Conservation (phyloP, 2,888 invertebrate species). For the Zeuzera pyrina region DNA sequence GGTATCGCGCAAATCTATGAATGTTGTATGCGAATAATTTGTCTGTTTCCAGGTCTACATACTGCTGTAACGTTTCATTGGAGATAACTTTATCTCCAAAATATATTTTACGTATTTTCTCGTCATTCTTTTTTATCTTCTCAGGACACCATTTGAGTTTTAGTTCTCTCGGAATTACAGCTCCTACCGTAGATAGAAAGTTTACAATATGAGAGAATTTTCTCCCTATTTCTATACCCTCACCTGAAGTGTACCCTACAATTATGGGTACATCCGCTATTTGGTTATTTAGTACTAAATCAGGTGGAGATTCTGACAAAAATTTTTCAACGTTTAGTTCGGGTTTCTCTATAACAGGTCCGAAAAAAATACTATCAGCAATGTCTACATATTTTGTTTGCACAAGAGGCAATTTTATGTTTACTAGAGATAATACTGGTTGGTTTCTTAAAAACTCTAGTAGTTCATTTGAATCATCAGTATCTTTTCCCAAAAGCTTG, state of each 20-base stretch:
- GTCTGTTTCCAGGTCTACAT: constrained; percentile 43
- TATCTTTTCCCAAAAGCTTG: constrained; percentile 49
- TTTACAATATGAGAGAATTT: constrained; percentile 28
- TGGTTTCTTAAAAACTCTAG: constrained; percentile 39
- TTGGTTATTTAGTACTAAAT: constrained; percentile 35
- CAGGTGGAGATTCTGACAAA: constrained; percentile 34
- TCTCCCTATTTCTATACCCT: constrained; percentile 57
- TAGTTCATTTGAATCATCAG: constrained; percentile 44
- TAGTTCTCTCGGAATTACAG: constrained; percentile 54
- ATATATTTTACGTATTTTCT: constrained; percentile 45
- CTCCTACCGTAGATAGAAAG: constrained; percentile 31
- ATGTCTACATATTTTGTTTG: constrained; percentile 34
- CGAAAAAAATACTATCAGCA: constrained; percentile 46
- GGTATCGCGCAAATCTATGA: constrained; percentile 44
- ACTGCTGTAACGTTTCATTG: constrained; percentile 32
- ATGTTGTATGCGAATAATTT: constrained; percentile 49
- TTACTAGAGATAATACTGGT: constrained; percentile 41
- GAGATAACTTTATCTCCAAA: constrained; percentile 37
- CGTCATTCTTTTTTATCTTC: constrained; percentile 29
- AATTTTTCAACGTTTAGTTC: constrained; percentile 39
- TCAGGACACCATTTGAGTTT: constrained; percentile 39
- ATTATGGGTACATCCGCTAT: constrained; percentile 50
- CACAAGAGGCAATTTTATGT: constrained; percentile 42
- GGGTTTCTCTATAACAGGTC: constrained; percentile 54
- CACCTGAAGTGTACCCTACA: constrained; percentile 54